These are phyloP conservation scores for Chaetogeoica ovagalla DNA, from an alignment of 2,888 invertebrate genomes.

Conservation along the genomic window DNA sequence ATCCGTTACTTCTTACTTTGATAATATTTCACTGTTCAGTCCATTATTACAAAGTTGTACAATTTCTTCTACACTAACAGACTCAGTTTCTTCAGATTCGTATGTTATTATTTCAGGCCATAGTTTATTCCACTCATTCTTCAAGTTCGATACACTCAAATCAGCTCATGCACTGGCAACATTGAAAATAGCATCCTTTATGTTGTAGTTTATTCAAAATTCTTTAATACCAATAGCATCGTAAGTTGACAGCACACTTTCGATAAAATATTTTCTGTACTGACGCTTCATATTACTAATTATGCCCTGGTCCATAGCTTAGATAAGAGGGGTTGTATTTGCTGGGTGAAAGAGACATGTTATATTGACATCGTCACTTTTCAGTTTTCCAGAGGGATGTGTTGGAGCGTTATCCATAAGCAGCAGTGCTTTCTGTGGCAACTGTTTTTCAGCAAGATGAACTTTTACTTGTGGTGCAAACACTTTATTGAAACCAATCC, in stretches of 20 bases:
- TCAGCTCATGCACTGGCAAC: conserved; percentile 32
- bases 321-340: conserved; percentile 22
- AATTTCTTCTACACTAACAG: conserved; percentile 33
- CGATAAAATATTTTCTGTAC: conserved; percentile 15
- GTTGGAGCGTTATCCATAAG: conserved; percentile 39
- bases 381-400: conserved; percentile 26
- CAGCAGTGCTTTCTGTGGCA: conserved; percentile 25
- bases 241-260: conserved; percentile 18
- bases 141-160: not conserved
- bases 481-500: conserved; percentile 27
- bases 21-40: conserved; percentile 16
- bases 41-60: conserved; percentile 31
- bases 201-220: conserved; percentile 22
- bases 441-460: conserved; percentile 6
- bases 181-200: conserved; percentile 45
- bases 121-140: conserved; percentile 40
- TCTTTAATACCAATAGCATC: conserved; percentile 31
- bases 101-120: conserved; percentile 19
- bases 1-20: conserved; percentile 8
- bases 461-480: conserved; percentile 38
- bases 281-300: conserved; percentile 32
- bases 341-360: conserved; percentile 6
- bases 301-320: not conserved
- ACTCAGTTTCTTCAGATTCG: not conserved
- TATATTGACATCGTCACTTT: conserved; percentile 58